Conservation (phyloP, 2,888 invertebrate genomes). For the Idaea straminata region DNA sequence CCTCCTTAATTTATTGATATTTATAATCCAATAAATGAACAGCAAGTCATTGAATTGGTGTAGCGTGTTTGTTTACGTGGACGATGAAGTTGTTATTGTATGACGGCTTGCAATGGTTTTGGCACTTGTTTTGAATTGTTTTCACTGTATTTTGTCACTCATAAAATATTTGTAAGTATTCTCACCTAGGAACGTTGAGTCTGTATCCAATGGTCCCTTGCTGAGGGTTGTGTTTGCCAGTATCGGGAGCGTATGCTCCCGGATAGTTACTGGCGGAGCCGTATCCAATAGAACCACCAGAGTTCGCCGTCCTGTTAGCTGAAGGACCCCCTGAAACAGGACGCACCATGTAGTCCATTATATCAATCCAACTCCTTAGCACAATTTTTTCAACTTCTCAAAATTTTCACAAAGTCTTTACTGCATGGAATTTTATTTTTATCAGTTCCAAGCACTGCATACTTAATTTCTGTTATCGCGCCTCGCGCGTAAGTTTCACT, state of each 20-base stretch:
- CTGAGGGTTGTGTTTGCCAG: constrained; percentile 73
- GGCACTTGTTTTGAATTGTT: constrained; percentile 4
- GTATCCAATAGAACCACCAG: constrained; percentile 83
- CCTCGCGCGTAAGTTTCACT: constrained; percentile 59
- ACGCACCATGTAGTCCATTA: constrained; percentile 55
- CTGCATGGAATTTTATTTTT: constrained; percentile 20
- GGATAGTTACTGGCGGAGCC: constrained; percentile 64
- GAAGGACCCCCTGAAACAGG: constrained; percentile 83
- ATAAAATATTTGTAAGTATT: constrained; percentile 29
- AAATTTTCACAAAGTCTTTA: constrained; percentile 21
- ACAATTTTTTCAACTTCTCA: constrained; percentile 10
- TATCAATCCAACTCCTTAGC: constrained; percentile 29
- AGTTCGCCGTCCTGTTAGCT: constrained; percentile 85
- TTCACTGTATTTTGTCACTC: background rate
- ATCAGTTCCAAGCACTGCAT: constrained; percentile 29
- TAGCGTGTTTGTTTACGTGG: constrained; percentile 6
- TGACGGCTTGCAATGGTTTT: background rate
- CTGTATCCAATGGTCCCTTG: constrained; percentile 80
- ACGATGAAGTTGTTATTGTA: constrained; percentile 2
- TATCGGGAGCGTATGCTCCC: constrained; percentile 73
- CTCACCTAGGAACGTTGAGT: constrained; percentile 84
- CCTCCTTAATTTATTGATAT: background rate
- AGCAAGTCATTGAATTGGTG: constrained; percentile 2
- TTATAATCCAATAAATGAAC: constrained; percentile 1
- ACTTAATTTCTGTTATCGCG: constrained; percentile 55